Conservation (phyloP, 1,140 invertebrate species). For the Eurosta solidaginis region DNA sequence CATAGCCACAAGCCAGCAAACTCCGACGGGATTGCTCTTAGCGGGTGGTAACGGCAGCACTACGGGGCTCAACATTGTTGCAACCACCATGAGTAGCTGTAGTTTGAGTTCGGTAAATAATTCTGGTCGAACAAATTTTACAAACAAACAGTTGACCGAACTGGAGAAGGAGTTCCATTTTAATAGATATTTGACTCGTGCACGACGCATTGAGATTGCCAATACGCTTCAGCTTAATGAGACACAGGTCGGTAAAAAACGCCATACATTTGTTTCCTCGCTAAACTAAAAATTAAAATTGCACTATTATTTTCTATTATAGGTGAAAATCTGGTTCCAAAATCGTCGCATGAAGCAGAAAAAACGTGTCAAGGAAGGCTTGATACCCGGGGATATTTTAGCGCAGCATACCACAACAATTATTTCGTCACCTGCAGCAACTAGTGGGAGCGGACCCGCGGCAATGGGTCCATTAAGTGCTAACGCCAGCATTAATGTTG, state of each 20-base stretch:
- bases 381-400: constrained; percentile 69
- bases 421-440: constrained; percentile 11
- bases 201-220: constrained; percentile 96
- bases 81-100: constrained; percentile 38
- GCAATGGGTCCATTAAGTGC: not conserved
- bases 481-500: not conserved
- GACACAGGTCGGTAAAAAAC: constrained; percentile 72
- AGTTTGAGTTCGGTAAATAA: constrained; percentile 67
- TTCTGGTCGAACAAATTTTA: constrained; percentile 95
- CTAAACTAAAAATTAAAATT: not conserved
- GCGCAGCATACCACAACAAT: constrained; percentile 41
- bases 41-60: constrained; percentile 30
- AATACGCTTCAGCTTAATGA: constrained; percentile 95
- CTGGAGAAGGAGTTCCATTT: constrained; percentile 99
- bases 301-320: constrained; percentile 37
- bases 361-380: constrained; percentile 89
- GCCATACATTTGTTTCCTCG: not conserved
- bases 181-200: constrained; percentile 97
- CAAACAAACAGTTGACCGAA: constrained; percentile 98
- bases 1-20: constrained; percentile 32
- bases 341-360: constrained; percentile 93
- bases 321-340: constrained; percentile 93
- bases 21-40: constrained; percentile 62
- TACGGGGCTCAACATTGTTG: not conserved
- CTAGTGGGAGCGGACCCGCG: not conserved